These are phyloP conservation scores for Parnassius mnemosyne DNA, from an alignment of 2,888 invertebrate species.

Conservation along the genomic window DNA sequence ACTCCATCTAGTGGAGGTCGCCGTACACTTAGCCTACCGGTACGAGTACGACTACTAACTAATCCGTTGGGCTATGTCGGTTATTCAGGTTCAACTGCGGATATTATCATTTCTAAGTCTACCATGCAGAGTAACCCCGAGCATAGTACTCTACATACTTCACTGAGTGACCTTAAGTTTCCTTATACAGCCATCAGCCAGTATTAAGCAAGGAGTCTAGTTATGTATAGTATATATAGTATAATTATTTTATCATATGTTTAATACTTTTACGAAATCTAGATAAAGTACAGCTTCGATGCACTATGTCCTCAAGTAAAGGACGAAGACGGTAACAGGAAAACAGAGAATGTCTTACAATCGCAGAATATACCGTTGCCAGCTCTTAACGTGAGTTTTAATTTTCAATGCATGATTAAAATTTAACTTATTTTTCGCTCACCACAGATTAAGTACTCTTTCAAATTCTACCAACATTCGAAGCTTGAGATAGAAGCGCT, in stretches of 20 bases:
- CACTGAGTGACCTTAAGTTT: too few species aligned
- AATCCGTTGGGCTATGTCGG: too few species aligned
- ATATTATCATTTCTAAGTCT: too few species aligned
- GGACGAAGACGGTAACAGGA: conserved; percentile 79
- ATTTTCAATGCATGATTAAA: background rate
- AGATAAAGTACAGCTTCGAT: conserved; percentile 89
- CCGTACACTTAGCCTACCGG: too few species aligned
- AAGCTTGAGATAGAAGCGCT: conserved; percentile 79
- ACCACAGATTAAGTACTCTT: conserved; percentile 85
- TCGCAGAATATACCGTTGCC: conserved; percentile 85
- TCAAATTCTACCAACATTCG: conserved; percentile 83
- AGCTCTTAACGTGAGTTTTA: conserved; percentile 86
- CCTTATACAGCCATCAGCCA: too few species aligned
- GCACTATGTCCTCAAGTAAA: conserved; percentile 84
- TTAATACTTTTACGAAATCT: conserved; percentile 43
- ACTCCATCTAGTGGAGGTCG: too few species aligned
- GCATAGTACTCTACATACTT: too few species aligned
- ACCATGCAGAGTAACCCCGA: too few species aligned
- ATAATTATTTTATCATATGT: conserved; percentile 21
- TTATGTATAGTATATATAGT: too few species aligned
- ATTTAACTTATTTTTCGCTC: conserved; percentile 27
- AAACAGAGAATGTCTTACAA: conserved; percentile 69
- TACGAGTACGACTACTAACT: too few species aligned
- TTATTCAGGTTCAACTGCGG: too few species aligned
- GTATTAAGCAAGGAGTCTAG: too few species aligned